Conservation (phyloP, 2,113 vertebrate species). For the Amia ocellicauda region DNA sequence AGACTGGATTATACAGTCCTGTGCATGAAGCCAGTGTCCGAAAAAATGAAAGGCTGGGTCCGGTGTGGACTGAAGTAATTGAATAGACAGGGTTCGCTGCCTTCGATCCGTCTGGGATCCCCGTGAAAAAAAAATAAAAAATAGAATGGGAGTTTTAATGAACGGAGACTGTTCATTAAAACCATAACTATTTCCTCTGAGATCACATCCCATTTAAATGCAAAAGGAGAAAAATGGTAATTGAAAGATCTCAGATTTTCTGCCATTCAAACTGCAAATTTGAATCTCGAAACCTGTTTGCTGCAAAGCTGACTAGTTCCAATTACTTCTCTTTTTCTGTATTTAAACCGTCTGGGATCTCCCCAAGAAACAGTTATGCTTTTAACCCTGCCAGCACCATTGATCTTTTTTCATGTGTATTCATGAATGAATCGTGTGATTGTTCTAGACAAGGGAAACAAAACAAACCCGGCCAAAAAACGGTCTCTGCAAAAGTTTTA, state of each 20-base stretch:
- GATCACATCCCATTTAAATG: conserved; percentile 69
- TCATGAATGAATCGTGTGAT: neutral
- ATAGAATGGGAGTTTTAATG: conserved; percentile 63
- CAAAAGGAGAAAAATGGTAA: conserved; percentile 46
- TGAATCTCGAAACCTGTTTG: conserved; percentile 42
- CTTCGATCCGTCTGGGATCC: conserved; percentile 25
- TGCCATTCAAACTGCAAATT: conserved; percentile 62
- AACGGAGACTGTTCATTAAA: conserved; percentile 68
- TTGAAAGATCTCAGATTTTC: conserved; percentile 62
- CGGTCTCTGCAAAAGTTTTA: too few species aligned
- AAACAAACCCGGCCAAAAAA: too few species aligned
- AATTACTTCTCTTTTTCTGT: conserved; percentile 46
- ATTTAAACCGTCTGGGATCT: conserved; percentile 44
- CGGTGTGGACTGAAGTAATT: conserved; percentile 53
- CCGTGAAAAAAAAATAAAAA: conserved; percentile 31
- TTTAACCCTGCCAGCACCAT: conserved; percentile 32
- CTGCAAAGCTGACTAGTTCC: conserved; percentile 39
- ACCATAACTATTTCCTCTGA: conserved; percentile 68
- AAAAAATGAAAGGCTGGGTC: conserved; percentile 4
- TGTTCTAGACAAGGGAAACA: too few species aligned
- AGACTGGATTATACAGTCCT: conserved; percentile 27
- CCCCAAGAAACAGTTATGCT: conserved; percentile 15
- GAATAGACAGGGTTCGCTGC: conserved; percentile 47
- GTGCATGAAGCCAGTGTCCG: conserved; percentile 10
- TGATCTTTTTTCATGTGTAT: neutral